Evolutionary conservation across 2,797 vertebrate species (phyloP).

Genomic region (Cynodonichthys magdalenae): DNA sequence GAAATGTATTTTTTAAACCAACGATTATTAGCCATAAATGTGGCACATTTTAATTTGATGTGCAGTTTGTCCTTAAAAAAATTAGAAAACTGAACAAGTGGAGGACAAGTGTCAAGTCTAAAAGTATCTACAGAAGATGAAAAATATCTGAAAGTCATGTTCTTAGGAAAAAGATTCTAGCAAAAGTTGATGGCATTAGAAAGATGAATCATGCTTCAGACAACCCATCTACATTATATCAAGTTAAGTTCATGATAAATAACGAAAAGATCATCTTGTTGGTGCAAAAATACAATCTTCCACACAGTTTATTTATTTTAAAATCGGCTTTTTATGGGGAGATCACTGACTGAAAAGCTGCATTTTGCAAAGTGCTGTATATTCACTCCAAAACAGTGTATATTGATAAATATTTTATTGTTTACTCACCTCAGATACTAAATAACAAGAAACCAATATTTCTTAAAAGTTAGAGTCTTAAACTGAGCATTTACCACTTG

Average conservation of each 20-base stretch:
- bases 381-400: slow-evolving; percentile 1
- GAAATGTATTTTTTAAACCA: neutral
- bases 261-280: too few species aligned
- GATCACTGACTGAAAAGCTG: too few species aligned
- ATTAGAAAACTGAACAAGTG: neutral
- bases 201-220: too few species aligned
- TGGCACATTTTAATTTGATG: neutral
- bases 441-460: slow-evolving; percentile 1
- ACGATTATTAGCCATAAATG: neutral
- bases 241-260: too few species aligned
- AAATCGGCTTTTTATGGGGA: too few species aligned
- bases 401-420: slow-evolving; percentile 14
- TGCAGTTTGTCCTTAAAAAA: neutral
- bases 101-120: neutral
- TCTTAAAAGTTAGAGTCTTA: neutral
- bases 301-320: too few species aligned
- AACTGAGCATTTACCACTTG: neutral
- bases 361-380: neutral
- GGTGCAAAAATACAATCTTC: too few species aligned
- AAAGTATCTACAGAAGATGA: neutral
- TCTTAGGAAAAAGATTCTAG: neutral
- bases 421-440: neutral
- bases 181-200: neutral
- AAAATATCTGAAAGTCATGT: neutral
- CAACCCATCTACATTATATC: too few species aligned